These are phyloP conservation scores for Malurus alboscapulatus DNA, from an alignment of 2,113 vertebrate species.

Conservation along the genomic window DNA sequence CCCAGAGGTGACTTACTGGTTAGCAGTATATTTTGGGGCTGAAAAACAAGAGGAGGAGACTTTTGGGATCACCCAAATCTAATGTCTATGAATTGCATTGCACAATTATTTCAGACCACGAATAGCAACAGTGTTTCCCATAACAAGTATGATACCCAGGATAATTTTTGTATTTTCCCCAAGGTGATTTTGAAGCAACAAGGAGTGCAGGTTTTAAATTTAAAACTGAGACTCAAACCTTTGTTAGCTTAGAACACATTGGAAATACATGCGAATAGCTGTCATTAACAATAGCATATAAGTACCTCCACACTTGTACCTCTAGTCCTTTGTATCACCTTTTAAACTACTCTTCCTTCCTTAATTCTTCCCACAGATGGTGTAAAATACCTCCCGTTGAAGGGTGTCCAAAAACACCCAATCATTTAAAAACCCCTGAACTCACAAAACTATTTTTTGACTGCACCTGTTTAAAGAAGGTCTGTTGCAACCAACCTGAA, in stretches of 20 bases:
- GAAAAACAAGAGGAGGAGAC: conserved; percentile 23
- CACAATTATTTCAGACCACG: not conserved
- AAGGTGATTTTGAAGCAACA: not conserved
- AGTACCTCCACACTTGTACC: not conserved
- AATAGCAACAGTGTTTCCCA: not conserved
- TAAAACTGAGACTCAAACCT: not conserved
- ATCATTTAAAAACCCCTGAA: not conserved
- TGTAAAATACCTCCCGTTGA: not conserved
- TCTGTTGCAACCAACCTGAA: conserved; percentile 9
- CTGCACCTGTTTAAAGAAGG: conserved; percentile 5
- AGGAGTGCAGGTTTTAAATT: not conserved
- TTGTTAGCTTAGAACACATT: not conserved
- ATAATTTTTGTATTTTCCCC: not conserved
- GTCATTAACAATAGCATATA: not conserved
- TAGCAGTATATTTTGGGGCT: conserved; percentile 94
- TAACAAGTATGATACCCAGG: not conserved
- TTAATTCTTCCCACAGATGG: not conserved
- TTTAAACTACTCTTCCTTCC: not conserved
- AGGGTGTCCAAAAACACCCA: not conserved
- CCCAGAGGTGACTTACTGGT: conserved; percentile 86
- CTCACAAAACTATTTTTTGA: not conserved
- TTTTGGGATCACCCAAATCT: not conserved
- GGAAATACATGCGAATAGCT: not conserved
- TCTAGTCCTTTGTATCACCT: not conserved
- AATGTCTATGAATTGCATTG: not conserved